phyloP scores from a whole-genome alignment of 2,797 vertebrate genomes.

The Phataginus tetradactyla region DNA sequence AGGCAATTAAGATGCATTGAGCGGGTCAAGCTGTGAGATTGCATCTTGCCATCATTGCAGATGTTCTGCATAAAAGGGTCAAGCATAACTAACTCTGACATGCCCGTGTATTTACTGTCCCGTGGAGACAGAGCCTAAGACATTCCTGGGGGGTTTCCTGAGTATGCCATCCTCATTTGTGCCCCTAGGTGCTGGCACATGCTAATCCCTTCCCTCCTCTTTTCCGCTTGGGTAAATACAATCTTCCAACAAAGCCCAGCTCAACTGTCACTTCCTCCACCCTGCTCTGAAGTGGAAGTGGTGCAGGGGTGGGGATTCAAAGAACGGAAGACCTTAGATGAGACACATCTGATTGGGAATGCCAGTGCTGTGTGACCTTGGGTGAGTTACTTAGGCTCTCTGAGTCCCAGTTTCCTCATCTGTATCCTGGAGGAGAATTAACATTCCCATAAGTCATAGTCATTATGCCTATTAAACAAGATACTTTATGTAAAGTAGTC shows the following conservation, averaged over 20 bases:
- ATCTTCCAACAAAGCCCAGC: not conserved
- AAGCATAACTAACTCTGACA: slow-evolving; percentile 62
- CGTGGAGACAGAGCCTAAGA: slow-evolving; percentile 55
- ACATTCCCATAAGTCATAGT: not conserved
- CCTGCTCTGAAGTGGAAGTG: not conserved
- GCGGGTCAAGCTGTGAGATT: slow-evolving; percentile 46
- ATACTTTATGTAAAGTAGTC: not conserved
- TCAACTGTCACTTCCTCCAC: not conserved
- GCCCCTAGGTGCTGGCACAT: not conserved
- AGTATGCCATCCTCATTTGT: slow-evolving; percentile 30
- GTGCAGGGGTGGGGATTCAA: not conserved
- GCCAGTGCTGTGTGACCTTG: not conserved
- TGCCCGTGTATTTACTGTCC: slow-evolving; percentile 46
- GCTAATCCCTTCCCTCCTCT: not conserved
- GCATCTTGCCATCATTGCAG: slow-evolving; percentile 30
- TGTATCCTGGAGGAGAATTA: not conserved
- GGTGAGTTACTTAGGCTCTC: not conserved
- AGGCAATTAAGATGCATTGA: slow-evolving; percentile 57
- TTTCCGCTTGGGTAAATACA: slow-evolving; percentile 33
- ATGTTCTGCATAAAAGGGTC: slow-evolving; percentile 67
- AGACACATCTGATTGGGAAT: not conserved
- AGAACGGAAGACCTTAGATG: not conserved
- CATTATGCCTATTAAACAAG: not conserved
- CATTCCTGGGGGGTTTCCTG: slow-evolving; percentile 50
- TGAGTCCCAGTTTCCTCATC: not conserved